Base-by-base conservation (phyloP, 2,888 invertebrate species). In the Herminia tarsipennalis region DNA sequence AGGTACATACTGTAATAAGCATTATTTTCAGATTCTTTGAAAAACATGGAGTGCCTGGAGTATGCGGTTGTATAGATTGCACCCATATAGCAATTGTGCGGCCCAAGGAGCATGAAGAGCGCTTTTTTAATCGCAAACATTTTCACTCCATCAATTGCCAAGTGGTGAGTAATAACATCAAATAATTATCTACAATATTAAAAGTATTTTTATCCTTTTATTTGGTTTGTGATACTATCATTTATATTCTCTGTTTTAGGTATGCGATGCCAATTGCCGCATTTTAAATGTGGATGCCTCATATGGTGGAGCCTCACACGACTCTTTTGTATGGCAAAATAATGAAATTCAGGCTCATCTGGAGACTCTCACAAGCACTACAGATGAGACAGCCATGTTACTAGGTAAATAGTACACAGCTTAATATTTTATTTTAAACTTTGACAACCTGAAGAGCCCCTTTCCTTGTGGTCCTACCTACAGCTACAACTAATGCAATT, bases 61-160 rank as follows among this genome's bases (percentile, higher is more conserved):
- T 50, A 17, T 16, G 12, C 14, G 33, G 20, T 16, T 29, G 28
- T 6, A 14, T 34, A 28, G 36, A 42, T 25, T 38, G 24, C 17
- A 38, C 35, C 9, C 13, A 43, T 28, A 18, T 36, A 18, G 27
- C 18, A 5, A 29, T 49, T 29, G 35, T 22, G 14, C 25, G 36
- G 14, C 33, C 49, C 4, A 5, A 9, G 10, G 14, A 40, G 18
- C 24, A 36, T 22, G 44, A 50, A 32, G 40, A 44, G 18, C 32
- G 12, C 1, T 49, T 27, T 33, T 50, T 50, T 18, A 50, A 50
- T 21, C 16, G 37, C 37, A 50, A 40, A 13, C 35, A 46, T 33
- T 52, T 35, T 6, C 42, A 51, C 12, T 46, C 46, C 1, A 45
- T 51, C 27, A 51, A 46, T 16, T 30, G 18, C 8, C 34, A 51